Conservation (phyloP, 2,888 invertebrate genomes). For the Tenthredo scrophulariae region DNA sequence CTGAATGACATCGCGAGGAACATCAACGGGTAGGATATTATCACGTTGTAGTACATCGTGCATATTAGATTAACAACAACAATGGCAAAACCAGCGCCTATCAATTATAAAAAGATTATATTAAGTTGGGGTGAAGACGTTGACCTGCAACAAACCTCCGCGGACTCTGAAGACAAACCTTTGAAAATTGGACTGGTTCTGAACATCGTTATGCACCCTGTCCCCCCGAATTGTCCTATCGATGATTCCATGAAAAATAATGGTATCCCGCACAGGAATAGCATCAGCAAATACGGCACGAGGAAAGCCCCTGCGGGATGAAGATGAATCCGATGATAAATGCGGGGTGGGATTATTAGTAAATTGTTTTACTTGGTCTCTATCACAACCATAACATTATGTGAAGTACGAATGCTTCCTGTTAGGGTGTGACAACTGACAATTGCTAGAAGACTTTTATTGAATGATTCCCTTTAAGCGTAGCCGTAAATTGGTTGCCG, state of each 20-base stretch:
- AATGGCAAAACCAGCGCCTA: conserved; percentile 93
- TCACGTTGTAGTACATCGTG: conserved; percentile 91
- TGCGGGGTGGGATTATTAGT: not conserved
- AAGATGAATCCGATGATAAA: not conserved
- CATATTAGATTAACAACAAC: conserved; percentile 90
- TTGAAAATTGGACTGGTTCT: conserved; percentile 91
- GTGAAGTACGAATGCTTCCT: conserved; percentile 58
- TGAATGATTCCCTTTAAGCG: conserved; percentile 62
- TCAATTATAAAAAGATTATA: no score
- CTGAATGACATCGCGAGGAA: conserved; percentile 88
- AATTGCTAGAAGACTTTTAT: conserved; percentile 66
- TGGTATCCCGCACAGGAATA: conserved; percentile 91
- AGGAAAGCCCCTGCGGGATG: conserved; percentile 88
- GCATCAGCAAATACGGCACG: conserved; percentile 90
- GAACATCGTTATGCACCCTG: conserved; percentile 91
- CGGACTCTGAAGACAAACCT: conserved; percentile 80
- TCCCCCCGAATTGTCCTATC: conserved; percentile 91
- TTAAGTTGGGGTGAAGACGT: no score
- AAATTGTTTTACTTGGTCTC: not conserved
- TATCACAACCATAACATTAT: not conserved
- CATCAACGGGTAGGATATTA: conserved; percentile 91
- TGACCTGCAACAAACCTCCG: no score
- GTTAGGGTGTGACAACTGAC: conserved; percentile 64
- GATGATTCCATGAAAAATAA: conserved; percentile 93
- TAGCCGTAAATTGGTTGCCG: not conserved